These are phyloP conservation scores for Alethe diademata DNA, from an alignment of 2,113 vertebrate species.

Conservation along the genomic window DNA sequence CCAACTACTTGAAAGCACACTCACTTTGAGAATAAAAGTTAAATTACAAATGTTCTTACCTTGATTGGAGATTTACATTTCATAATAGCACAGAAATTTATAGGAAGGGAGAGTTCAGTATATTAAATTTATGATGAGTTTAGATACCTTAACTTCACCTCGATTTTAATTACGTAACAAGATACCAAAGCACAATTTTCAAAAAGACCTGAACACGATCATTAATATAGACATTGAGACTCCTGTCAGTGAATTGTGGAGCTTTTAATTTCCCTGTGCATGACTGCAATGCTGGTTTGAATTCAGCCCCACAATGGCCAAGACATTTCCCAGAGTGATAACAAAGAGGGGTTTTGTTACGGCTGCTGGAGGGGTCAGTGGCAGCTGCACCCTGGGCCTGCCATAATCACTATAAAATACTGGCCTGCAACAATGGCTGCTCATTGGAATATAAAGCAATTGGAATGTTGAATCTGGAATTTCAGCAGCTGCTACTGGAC, in stretches of 20 bases:
- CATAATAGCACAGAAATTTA: neutral
- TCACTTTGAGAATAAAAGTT: neutral
- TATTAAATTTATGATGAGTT: neutral
- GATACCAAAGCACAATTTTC: neutral
- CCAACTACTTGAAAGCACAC: constrained; percentile 13
- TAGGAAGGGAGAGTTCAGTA: neutral
- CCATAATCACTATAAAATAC: constrained; percentile 50
- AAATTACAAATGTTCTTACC: neutral
- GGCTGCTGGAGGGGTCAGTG: constrained; percentile 20
- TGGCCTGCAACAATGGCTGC: constrained; percentile 4
- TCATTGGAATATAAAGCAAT: constrained; percentile 60
- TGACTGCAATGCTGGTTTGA: constrained; percentile 37
- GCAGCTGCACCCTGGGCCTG: constrained; percentile 51
- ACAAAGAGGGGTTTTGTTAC: constrained; percentile 70
- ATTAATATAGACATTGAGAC: neutral
- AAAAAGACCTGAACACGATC: neutral
- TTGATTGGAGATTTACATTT: neutral
- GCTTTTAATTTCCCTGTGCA: constrained; percentile 24
- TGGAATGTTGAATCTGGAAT: constrained; percentile 17
- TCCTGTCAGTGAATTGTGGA: neutral
- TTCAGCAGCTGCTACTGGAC: constrained; percentile 55
- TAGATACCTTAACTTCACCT: neutral
- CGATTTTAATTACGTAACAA: neutral
- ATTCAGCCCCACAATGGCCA: constrained; percentile 52
- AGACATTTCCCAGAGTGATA: constrained; percentile 56